Percentiles rank a stretch among this genome's conserved stretches.
These are phyloP conservation scores for Pachydiplax longipennis DNA, from an alignment of 2,888 invertebrate genomes.

Conservation along the genomic window DNA sequence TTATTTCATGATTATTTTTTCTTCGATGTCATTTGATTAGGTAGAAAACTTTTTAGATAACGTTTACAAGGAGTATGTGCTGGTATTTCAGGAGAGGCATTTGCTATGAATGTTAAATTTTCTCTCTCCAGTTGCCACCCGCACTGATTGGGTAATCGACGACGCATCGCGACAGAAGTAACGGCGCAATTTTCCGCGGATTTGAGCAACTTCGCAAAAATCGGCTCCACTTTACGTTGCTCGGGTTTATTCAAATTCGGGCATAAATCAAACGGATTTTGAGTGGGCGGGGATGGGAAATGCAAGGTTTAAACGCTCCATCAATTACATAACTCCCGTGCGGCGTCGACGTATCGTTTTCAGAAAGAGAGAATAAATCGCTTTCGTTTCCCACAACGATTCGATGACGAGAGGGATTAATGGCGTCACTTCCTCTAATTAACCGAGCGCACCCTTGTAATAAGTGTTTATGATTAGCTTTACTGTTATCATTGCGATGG, in stretches of 20 bases:
- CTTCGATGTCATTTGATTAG: no score
- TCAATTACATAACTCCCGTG: neutral
- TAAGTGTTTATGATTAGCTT: no score
- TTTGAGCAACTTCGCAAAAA: neutral
- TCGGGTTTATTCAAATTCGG: conserved; percentile 35
- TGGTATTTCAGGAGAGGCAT: no score
- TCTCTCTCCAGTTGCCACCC: no score
- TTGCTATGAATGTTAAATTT: no score
- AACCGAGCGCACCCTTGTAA: neutral
- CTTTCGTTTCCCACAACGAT: neutral
- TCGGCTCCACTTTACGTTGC: neutral
- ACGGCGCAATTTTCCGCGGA: neutral
- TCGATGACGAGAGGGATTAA: neutral
- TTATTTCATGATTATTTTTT: no score
- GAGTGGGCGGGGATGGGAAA: neutral
- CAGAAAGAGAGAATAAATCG: neutral
- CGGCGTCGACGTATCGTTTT: neutral
- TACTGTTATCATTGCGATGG: no score
- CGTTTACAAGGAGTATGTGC: no score
- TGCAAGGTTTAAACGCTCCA: conserved; percentile 8
- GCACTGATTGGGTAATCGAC: neutral
- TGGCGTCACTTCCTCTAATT: neutral
- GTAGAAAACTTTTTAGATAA: no score
- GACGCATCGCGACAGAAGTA: neutral
- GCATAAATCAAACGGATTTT: conserved; percentile 38